These are phyloP conservation scores for Limnephilus marmoratus DNA, from an alignment of 2,888 invertebrate genomes.

Conservation along the genomic window DNA sequence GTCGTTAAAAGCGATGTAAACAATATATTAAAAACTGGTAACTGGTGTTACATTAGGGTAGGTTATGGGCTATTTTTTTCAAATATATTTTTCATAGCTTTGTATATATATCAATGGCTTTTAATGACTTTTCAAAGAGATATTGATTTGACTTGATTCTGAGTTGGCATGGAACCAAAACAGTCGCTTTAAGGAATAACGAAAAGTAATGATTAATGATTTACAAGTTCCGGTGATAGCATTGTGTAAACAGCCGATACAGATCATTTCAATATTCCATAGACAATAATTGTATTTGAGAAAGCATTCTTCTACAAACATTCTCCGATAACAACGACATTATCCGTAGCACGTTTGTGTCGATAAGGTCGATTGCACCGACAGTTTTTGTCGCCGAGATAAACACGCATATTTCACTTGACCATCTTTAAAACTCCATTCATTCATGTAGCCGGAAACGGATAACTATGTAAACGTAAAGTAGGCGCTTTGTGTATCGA, in stretches of 20 bases:
- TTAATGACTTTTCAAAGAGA: too few species aligned
- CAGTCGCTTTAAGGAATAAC: not conserved
- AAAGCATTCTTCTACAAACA: not conserved
- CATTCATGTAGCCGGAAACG: not conserved
- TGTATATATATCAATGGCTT: too few species aligned
- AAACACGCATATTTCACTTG: not conserved
- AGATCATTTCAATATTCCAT: not conserved
- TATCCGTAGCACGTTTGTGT: not conserved
- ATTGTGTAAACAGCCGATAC: not conserved
- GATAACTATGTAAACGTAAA: not conserved
- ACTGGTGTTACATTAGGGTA: too few species aligned
- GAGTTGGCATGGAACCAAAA: not conserved
- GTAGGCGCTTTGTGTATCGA: not conserved
- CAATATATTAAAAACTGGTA: too few species aligned
- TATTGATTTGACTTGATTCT: too few species aligned
- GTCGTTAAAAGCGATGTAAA: too few species aligned
- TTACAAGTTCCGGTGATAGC: not conserved
- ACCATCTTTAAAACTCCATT: not conserved
- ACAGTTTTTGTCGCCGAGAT: not conserved
- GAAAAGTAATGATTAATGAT: not conserved
- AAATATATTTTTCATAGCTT: too few species aligned
- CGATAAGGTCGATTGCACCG: not conserved
- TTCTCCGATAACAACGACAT: not conserved
- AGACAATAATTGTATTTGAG: not conserved
- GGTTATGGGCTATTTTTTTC: too few species aligned